phyloP scores from a whole-genome alignment of 2,113 vertebrate genomes.

The Spermophilus dauricus region DNA sequence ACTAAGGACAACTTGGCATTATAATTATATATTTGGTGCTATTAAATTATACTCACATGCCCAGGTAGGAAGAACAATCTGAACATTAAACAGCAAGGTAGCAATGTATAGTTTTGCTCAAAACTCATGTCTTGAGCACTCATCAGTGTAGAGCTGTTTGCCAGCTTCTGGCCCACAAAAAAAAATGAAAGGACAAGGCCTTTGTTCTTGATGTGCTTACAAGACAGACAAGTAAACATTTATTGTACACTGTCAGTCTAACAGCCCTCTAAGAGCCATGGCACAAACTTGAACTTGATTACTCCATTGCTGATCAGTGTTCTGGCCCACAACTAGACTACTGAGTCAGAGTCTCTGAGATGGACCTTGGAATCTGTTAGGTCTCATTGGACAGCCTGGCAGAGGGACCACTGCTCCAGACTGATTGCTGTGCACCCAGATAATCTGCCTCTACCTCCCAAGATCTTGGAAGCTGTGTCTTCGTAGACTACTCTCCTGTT shows the following conservation, averaged over 20 bases:
- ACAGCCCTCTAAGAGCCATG: background rate
- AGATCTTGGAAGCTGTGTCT: background rate
- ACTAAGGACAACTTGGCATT: background rate
- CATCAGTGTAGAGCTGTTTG: background rate
- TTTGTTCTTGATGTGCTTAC: background rate
- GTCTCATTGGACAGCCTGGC: background rate
- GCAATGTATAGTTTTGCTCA: background rate
- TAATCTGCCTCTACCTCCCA: background rate
- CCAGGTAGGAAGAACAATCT: background rate
- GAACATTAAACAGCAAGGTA: background rate
- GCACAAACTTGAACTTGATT: background rate
- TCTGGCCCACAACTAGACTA: background rate
- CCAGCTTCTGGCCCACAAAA: background rate
- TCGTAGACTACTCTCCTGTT: background rate
- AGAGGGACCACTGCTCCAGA: background rate
- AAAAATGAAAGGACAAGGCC: background rate
- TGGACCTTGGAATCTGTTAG: background rate
- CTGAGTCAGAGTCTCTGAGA: background rate
- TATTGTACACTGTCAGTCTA: background rate
- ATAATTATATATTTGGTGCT: background rate
- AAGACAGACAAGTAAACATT: background rate
- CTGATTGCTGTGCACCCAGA: background rate
- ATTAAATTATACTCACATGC: conserved; percentile 10
- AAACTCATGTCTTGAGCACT: background rate
- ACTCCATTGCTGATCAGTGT: background rate